Evolutionary conservation across 64 coral and sea anemone genomes (phyloP), one percentile per base, ranked within the genome.

Genomic region (Acropora tenuis): DNA sequence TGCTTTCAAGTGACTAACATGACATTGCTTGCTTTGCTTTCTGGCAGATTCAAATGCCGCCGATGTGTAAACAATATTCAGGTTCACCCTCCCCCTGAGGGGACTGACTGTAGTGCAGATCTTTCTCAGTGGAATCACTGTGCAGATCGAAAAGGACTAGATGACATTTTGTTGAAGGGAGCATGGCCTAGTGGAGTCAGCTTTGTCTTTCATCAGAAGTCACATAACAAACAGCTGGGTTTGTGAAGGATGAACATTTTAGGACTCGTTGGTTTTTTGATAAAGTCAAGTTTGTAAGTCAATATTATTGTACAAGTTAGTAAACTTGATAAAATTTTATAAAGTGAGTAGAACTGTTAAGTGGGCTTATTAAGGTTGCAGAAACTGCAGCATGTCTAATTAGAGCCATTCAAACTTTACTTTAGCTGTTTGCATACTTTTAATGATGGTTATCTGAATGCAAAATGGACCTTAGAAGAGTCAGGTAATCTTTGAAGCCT

Each of bases 61-160:
- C 90, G 96, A 75, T 98, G 96, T 93, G 93, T 98, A 30, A 98
- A 98, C 69, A 95, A 93, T 19, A 95, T 95, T 89, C 96, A 98
- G 84, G 96, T 95, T 12, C 80, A 87, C 53, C 82, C 83, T 81
- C 93, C 93, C 41, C 71, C 90, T n/a, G 83, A 98, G 67, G 93
- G 90, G 9, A 90, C 93, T 1, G 90, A 90, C 72, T 98, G 96
- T 43, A 93, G 83, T 76, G 90, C 93, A 8, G 53, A 95, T 67
- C 90, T 98, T 2, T 93, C 96, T 3, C 93, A 91, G 45, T 98
- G 96, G 96, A 75, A 98, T 55, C 96, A 98, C 78, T 98, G 69
- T 76, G 90, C 93, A 41, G 89, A 91, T 48, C 91, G 88, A 20
- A 98, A 90, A 74, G 77, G 88, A 40, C 88, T 98, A 20, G 96